Base-by-base conservation (phyloP, 2,888 invertebrate genomes). In the Brachynemurus nebulosus region DNA sequence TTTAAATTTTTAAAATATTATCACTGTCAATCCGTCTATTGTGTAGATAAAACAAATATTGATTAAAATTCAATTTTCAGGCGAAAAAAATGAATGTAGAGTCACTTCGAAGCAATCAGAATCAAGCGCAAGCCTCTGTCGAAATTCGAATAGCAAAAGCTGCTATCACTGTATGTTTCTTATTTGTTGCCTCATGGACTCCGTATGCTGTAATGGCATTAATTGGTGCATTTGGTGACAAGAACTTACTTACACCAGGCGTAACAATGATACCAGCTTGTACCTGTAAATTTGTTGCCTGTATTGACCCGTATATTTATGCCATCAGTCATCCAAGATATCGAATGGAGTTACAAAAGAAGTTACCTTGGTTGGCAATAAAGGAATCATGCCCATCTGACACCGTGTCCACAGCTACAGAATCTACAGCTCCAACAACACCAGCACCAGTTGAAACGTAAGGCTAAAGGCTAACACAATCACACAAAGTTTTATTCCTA, bases 11-110 rank as follows among this genome's bases (percentile, higher is more conserved):
- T n/a, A n/a, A n/a, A n/a, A n/a, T n/a, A n/a, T n/a, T n/a, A n/a
- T n/a, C n/a, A n/a, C n/a, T n/a, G n/a, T n/a, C n/a, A n/a, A n/a
- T n/a, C n/a, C n/a, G n/a, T n/a, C n/a, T n/a, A n/a, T n/a, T n/a
- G n/a, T n/a, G n/a, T n/a, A n/a, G n/a, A n/a, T n/a, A n/a, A n/a
- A n/a, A n/a, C n/a, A n/a, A n/a, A n/a, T n/a, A n/a, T n/a, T n/a
- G n/a, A n/a, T n/a, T n/a, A n/a, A n/a, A n/a, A n/a, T n/a, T n/a
- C n/a, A 37, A 45, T 45, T 57, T 54, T 14, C 45, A 80, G 72
- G 89, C 89, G 0, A 88, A 86, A 58, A 89, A 89, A 65, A 90
- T 89, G 89, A 89, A 89, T 57, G 86, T 89, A 1, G 86, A 89
- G 55, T 88, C 88, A 2, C 65, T 89, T 23, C 71, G 86, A 41